Base-by-base conservation (phyloP, 1,140 invertebrate species). In the Papilio polytes region DNA sequence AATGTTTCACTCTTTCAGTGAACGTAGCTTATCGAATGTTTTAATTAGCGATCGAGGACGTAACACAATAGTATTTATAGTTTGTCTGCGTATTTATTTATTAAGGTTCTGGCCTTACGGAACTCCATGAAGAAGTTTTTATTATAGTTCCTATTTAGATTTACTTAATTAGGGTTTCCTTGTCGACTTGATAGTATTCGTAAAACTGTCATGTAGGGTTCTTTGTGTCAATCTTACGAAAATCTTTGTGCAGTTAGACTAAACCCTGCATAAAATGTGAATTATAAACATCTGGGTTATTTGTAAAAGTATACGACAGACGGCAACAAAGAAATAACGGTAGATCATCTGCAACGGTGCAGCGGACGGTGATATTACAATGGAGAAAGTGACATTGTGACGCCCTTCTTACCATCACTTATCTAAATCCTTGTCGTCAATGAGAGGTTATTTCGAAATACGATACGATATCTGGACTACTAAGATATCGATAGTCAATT, bases 311-410 rank as follows among this genome's bases (percentile, higher is more conserved):
- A 56, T 56, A 56, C 59, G 22, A 26, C 59, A 63, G 59, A 63
- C 56, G 56, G 20, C 56, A 59, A 59, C 59, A 63, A 63, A 63
- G 59, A 63, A 31, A 22, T 63, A 63, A 63, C 59, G 22, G 59
- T 63, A 63, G 22, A 63, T 63, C 59, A 63, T 63, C 59, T 63
- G 20, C 59, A 63, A 63, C 59, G 59, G 59, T 63, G 59, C 59
- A 63, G 1, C 59, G 59, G 59, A 63, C 59, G 10, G 22, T 63
- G 59, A 26, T 22, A 26, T 22, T 26, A 26, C 10, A 63, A 63
- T 63, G 59, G 59, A 26, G 59, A 63, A 63, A 63, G 59, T 63
- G 59, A 12, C 59, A 63, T 63, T 63, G 31, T 63, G 59, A 26
- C 15, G 22, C 63, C 63, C 63, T 70, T 31, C 13, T 15, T 70